A percentile compares a stretch with the other conserved stretches of the same genome.
phyloP scores from a whole-genome alignment of 2,888 invertebrate genomes.

The Lamellibrachia satsuma region DNA sequence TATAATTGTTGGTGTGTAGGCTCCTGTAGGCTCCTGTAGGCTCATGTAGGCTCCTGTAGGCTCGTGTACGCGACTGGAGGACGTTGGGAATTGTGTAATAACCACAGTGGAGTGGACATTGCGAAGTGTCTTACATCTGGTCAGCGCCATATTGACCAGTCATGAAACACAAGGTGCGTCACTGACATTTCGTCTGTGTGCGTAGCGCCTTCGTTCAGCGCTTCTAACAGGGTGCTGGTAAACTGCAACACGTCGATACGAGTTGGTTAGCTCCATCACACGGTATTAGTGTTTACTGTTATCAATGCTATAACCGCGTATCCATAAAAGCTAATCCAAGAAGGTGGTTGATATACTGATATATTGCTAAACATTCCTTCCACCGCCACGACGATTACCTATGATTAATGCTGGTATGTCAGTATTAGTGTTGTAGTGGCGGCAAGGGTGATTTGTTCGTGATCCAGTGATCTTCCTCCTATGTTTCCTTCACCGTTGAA shows the following conservation, averaged over 20 bases:
- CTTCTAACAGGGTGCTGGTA: neutral
- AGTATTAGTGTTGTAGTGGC: neutral
- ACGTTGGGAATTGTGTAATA: too few species aligned
- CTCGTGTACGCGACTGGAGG: too few species aligned
- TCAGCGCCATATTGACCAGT: neutral
- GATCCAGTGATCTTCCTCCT: neutral
- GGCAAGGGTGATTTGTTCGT: neutral
- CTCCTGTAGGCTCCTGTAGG: too few species aligned
- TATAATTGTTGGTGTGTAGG: too few species aligned
- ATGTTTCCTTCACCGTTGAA: too few species aligned
- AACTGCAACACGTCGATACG: neutral
- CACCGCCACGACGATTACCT: too few species aligned
- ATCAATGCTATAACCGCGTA: neutral
- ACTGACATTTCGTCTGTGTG: neutral
- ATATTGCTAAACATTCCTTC: too few species aligned
- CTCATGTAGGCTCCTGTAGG: too few species aligned
- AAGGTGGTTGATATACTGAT: too few species aligned
- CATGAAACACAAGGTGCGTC: neutral
- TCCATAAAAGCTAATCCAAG: too few species aligned
- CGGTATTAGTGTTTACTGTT: neutral
- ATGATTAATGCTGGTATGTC: too few species aligned
- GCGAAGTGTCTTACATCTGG: neutral
- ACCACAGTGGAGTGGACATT: neutral
- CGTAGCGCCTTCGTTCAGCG: neutral
- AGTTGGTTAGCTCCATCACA: neutral